Evolutionary conservation across 2,113 vertebrate species (phyloP).

Genomic region (Bubalus kerabau): DNA sequence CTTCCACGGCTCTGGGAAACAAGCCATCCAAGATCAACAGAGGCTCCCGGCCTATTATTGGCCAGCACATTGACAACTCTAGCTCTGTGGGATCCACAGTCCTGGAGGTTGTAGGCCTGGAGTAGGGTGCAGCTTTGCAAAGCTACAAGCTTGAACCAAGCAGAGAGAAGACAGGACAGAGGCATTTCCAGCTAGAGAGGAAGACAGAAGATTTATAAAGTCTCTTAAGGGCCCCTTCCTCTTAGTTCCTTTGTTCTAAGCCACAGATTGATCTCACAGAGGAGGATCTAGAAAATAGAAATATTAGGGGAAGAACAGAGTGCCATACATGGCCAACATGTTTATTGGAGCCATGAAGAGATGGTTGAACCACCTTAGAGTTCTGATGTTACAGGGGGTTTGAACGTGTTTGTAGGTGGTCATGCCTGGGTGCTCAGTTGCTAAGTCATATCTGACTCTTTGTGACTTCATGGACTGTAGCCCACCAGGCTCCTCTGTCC

Average conservation of each 20-base stretch:
- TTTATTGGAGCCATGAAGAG: not conserved
- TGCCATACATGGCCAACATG: fast-evolving
- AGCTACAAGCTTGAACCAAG: not conserved
- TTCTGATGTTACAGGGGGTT: not conserved
- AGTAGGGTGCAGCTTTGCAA: not conserved
- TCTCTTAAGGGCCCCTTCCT: not conserved
- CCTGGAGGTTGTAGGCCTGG: not conserved
- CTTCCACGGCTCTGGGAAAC: not conserved
- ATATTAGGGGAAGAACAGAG: not conserved
- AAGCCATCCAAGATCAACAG: not conserved
- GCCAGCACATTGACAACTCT: not conserved
- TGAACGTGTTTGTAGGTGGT: not conserved
- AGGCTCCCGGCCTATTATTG: not conserved
- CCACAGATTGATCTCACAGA: not conserved
- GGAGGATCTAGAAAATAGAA: not conserved
- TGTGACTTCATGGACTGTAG: not conserved
- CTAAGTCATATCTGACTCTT: not conserved
- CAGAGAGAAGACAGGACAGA: not conserved
- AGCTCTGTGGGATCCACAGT: not conserved
- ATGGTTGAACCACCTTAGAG: not conserved
- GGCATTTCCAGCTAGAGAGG: not conserved
- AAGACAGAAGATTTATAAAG: not conserved
- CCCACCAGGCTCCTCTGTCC: not conserved
- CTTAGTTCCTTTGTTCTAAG: not conserved
- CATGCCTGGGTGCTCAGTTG: not conserved